Evolutionary conservation across 2,888 invertebrate genomes (phyloP).

Genomic region (Keiferia lycopersicella): DNA sequence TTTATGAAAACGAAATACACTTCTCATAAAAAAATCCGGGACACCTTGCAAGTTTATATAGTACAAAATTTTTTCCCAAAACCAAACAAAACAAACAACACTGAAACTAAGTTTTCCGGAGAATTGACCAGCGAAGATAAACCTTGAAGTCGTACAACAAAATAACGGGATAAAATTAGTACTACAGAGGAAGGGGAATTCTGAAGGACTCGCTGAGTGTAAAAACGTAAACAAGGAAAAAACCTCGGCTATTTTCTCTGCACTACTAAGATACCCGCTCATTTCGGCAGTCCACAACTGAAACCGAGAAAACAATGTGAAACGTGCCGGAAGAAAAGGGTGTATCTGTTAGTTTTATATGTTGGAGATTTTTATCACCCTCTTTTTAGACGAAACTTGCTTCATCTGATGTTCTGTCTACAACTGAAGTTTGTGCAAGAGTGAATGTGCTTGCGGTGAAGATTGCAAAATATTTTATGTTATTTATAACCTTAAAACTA

Average conservation of each 20-base stretch:
- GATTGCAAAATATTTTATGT: no score
- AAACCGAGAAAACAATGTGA: slow-evolving; percentile 43
- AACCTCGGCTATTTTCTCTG: slow-evolving; percentile 35
- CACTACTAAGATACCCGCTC: slow-evolving; percentile 40
- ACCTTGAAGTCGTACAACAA: slow-evolving; percentile 22
- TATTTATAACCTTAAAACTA: no score
- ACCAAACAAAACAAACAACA: neutral
- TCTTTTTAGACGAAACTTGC: neutral
- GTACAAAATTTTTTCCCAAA: no score
- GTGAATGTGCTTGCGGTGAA: no score
- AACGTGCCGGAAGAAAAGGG: slow-evolving; percentile 32
- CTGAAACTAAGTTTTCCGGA: slow-evolving; percentile 17
- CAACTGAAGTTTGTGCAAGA: neutral
- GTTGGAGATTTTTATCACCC: neutral
- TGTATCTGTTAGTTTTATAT: slow-evolving; percentile 8
- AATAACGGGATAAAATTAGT: slow-evolving; percentile 18
- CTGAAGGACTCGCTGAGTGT: slow-evolving; percentile 12
- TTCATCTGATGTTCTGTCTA: neutral
- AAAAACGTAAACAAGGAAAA: slow-evolving; percentile 44
- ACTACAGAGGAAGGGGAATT: slow-evolving; percentile 5
- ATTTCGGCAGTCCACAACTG: slow-evolving; percentile 32
- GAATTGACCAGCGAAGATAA: slow-evolving; percentile 17
- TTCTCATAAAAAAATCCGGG: no score
- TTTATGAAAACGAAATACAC: no score
- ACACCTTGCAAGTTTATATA: no score